Conservation (phyloP, 1,140 invertebrate species). For the Micrasema longulum region DNA sequence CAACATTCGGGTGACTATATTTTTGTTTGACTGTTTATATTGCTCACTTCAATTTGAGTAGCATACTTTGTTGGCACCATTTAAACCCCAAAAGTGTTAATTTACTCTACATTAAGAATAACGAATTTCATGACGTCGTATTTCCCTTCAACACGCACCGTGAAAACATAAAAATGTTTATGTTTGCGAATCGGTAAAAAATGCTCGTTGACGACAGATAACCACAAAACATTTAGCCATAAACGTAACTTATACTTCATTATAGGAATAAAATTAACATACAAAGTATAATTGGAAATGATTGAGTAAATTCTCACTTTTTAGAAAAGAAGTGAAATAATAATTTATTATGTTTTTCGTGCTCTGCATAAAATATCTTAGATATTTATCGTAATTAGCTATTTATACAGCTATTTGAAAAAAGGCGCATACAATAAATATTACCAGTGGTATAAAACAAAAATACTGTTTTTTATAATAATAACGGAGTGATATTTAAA, state of each 20-base stretch:
- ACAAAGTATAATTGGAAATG: constrained; percentile 8
- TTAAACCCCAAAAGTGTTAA: too few species aligned
- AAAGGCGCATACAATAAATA: constrained; percentile 12
- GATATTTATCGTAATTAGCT: constrained; percentile 23
- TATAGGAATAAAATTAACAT: not conserved
- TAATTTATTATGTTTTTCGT: too few species aligned
- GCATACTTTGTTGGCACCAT: too few species aligned
- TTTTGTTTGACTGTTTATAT: too few species aligned
- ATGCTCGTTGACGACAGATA: constrained; percentile 17
- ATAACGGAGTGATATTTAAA: not conserved
- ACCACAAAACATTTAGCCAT: constrained; percentile 6
- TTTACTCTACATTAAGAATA: too few species aligned
- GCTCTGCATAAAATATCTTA: not conserved
- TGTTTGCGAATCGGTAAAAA: constrained; percentile 5
- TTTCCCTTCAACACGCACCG: constrained; percentile 16
- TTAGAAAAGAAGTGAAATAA: too few species aligned
- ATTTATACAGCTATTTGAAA: constrained; percentile 5
- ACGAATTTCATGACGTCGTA: constrained; percentile 7
- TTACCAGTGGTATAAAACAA: constrained; percentile 10
- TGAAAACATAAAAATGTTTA: constrained; percentile 27
- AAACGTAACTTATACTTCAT: constrained; percentile 27
- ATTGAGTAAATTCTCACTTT: constrained; percentile 15
- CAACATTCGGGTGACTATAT: too few species aligned
- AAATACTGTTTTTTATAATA: not conserved
- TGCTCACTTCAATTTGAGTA: too few species aligned